phyloP scores from a whole-genome alignment of 2,113 vertebrate genomes.

The Canis aureus region DNA sequence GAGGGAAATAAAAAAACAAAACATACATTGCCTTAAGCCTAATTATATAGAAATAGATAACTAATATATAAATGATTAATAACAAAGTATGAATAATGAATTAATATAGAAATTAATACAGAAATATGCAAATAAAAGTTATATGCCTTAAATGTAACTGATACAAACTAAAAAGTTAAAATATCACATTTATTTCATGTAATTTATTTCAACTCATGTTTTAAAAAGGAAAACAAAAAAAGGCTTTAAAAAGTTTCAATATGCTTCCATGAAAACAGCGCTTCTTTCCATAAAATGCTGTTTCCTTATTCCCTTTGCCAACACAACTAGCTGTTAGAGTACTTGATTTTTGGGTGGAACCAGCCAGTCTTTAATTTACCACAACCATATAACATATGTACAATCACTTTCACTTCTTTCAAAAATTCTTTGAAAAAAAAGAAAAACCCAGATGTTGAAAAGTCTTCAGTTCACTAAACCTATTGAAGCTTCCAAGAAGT shows the following conservation, averaged over 20 bases:
- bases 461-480: conserved; percentile 18
- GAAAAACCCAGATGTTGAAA: background rate
- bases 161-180: conserved; percentile 51
- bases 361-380: background rate
- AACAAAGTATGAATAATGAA: conserved; percentile 42
- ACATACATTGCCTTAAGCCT: conserved; percentile 7
- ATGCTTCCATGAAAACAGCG: background rate
- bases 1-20: conserved; percentile 29
- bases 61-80: conserved; percentile 45
- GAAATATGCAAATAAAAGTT: conserved; percentile 65
- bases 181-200: conserved; percentile 34
- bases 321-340: background rate
- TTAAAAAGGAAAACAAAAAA: conserved; percentile 25
- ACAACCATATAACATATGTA: background rate
- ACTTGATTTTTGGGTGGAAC: background rate
- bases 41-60: conserved; percentile 47
- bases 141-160: background rate
- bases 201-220: conserved; percentile 56
- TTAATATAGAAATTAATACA: conserved; percentile 35
- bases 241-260: background rate
- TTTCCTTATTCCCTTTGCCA: background rate
- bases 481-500: background rate
- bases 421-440: background rate
- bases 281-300: background rate
- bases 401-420: conserved; percentile 14